These are phyloP conservation scores for Caenorhabditis sp. DNA, from an alignment of 2,888 invertebrate genomes.

Conservation along the genomic window DNA sequence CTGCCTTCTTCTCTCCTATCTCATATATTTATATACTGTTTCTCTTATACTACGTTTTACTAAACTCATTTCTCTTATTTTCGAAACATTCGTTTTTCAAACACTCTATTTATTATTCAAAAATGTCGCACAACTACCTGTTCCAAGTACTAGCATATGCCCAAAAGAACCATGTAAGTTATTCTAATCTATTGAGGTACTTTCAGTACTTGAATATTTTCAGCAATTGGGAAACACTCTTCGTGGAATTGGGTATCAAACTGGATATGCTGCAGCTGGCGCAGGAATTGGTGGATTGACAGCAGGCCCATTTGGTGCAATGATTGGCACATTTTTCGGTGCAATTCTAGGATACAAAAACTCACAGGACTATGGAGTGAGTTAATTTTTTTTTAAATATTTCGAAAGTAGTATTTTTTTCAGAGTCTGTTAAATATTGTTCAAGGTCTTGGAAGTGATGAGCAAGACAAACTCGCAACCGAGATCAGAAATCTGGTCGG, in stretches of 20 bases:
- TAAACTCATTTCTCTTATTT: neutral
- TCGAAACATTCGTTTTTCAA: neutral
- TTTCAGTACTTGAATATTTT: constrained; percentile 1
- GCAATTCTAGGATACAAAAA: constrained; percentile 31
- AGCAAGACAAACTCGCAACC: constrained; percentile 15
- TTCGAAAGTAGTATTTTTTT: neutral
- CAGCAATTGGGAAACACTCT: constrained; percentile 21
- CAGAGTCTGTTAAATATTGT: constrained; percentile 26
- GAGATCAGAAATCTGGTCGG: constrained; percentile 32
- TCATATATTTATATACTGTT: too few species aligned
- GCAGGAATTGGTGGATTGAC: constrained; percentile 31
- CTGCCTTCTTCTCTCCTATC: too few species aligned
- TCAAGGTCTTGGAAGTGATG: constrained; percentile 13
- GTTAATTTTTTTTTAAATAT: neutral
- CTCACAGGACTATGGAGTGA: constrained; percentile 25
- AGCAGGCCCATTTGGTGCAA: constrained; percentile 32
- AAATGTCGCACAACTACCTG: constrained; percentile 23
- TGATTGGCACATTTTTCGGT: constrained; percentile 32
- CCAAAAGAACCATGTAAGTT: constrained; percentile 17
- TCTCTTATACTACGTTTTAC: neutral
- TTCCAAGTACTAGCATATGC: constrained; percentile 27
- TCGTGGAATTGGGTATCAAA: constrained; percentile 28
- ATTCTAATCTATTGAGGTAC: too few species aligned
- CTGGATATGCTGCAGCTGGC: constrained; percentile 26
- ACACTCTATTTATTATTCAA: neutral